Evolutionary conservation across 2,888 invertebrate species (phyloP).

Genomic region (Caenorhabditis imperialis): DNA sequence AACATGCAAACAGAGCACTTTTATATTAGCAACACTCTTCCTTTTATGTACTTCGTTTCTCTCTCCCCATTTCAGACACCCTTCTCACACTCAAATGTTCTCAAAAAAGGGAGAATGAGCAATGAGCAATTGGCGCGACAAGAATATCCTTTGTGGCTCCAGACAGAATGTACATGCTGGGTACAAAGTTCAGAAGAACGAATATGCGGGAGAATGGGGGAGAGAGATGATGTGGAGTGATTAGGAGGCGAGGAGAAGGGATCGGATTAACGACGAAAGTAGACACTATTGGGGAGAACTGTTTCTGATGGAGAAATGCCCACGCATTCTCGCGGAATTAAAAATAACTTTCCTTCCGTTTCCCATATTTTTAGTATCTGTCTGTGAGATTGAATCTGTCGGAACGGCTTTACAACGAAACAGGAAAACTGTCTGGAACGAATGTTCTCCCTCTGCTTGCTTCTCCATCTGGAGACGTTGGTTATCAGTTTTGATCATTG

Average conservation of each 20-base stretch:
- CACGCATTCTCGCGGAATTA: too few relatives aligned
- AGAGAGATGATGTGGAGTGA: conserved; percentile 1
- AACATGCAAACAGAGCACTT: conserved; percentile 25
- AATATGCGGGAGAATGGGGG: background rate
- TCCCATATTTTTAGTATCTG: too few relatives aligned
- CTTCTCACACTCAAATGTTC: background rate
- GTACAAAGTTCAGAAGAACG: conserved; percentile 11
- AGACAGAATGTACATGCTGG: conserved; percentile 2
- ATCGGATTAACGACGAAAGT: too few relatives aligned
- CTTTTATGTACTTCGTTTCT: background rate
- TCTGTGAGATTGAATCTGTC: too few relatives aligned
- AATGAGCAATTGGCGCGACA: background rate
- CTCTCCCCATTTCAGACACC: too few relatives aligned
- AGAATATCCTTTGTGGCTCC: background rate
- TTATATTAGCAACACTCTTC: background rate
- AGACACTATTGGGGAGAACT: too few relatives aligned
- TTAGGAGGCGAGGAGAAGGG: background rate
- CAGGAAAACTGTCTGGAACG: conserved; percentile 16
- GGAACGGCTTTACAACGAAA: too few relatives aligned
- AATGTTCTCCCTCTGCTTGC: background rate
- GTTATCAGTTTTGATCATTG: conserved; percentile 8
- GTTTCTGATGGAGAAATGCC: too few relatives aligned
- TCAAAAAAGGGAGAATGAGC: background rate
- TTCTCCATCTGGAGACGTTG: background rate
- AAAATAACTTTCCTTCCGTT: too few relatives aligned